These are phyloP conservation scores for Saimiri boliviensis DNA, from an alignment of 2,113 vertebrate species.

Conservation along the genomic window DNA sequence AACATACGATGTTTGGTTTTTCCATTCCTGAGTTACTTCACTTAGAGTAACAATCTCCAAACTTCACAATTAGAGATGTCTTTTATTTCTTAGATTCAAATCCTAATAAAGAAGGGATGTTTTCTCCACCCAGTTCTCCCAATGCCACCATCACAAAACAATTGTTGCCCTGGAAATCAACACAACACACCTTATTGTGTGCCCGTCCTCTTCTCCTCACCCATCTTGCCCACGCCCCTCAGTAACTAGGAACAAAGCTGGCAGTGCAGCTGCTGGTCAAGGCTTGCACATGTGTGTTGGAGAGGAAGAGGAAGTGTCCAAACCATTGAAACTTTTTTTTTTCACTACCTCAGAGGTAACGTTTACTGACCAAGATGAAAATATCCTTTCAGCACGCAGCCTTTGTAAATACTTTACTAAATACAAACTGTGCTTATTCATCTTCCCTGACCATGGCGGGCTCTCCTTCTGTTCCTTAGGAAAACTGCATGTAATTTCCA, in stretches of 20 bases:
- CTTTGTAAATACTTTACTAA: neutral
- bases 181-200: neutral
- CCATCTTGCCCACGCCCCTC: neutral
- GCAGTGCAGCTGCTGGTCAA: neutral
- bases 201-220: too few relatives aligned
- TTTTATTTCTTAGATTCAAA: constrained; percentile 41
- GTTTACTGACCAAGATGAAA: neutral
- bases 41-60: neutral
- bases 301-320: neutral
- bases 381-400: neutral
- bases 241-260: neutral
- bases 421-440: neutral
- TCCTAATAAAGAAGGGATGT: neutral
- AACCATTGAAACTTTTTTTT: neutral
- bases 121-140: neutral
- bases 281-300: neutral
- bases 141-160: constrained; percentile 20
- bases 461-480: neutral
- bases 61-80: constrained; percentile 10
- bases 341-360: neutral
- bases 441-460: neutral
- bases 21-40: too few relatives aligned
- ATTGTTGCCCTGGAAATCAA: neutral
- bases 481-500: neutral
- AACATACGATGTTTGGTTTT: too few relatives aligned